Evolutionary conservation across 2,113 vertebrate genomes (phyloP).

Genomic region (Emydocephalus ijimae): DNA sequence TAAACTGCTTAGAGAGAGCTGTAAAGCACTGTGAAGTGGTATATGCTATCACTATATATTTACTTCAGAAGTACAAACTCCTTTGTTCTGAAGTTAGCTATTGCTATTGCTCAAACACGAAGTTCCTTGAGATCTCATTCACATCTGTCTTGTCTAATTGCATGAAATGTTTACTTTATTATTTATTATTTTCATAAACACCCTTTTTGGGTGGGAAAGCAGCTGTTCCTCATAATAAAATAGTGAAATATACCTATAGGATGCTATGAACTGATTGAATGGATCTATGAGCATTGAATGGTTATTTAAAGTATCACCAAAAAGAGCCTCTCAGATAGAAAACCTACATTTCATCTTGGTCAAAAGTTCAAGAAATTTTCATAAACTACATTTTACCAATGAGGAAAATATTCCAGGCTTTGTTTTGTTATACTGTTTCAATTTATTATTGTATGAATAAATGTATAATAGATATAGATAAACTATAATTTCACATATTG

Average conservation of each 20-base stretch:
- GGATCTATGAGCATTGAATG: not conserved
- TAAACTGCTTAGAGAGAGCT: not conserved
- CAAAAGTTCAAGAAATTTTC: not conserved
- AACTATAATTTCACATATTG: conserved; percentile 1
- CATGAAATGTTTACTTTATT: not conserved
- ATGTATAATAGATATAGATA: not conserved
- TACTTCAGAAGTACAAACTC: not conserved
- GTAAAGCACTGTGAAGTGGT: not conserved
- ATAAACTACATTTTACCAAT: not conserved
- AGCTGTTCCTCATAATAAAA: not conserved
- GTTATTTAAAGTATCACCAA: not conserved
- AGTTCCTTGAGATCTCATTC: not conserved
- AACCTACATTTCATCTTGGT: not conserved
- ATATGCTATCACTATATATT: not conserved
- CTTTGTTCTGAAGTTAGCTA: not conserved
- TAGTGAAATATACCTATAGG: rapidly evolving
- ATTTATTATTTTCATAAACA: not conserved
- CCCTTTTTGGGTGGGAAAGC: not conserved
- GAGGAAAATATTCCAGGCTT: not conserved
- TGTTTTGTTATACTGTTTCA: conserved; percentile 17
- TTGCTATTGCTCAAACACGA: not conserved
- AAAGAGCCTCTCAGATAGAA: not conserved
- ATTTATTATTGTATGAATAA: not conserved
- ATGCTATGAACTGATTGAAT: not conserved
- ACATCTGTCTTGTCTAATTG: not conserved